These are phyloP conservation scores for Vireo griseus DNA, from an alignment of 2,797 vertebrate genomes.

Conservation along the genomic window DNA sequence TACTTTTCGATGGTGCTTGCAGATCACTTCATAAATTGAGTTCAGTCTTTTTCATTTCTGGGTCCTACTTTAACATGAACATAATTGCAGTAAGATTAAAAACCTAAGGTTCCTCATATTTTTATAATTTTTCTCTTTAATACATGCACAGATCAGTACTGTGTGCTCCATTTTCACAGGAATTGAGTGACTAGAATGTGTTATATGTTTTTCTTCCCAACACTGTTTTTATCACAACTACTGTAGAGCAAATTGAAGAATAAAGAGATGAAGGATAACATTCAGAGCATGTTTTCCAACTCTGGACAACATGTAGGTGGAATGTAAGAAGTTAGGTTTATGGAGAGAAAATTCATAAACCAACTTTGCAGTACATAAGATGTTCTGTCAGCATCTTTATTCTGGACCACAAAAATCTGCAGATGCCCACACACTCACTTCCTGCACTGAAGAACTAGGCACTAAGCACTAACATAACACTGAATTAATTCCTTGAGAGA, in stretches of 20 bases:
- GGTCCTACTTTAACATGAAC: not conserved
- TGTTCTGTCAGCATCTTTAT: not conserved
- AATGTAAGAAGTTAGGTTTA: not conserved
- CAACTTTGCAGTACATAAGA: not conserved
- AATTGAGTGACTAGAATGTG: not conserved
- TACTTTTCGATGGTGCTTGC: not conserved
- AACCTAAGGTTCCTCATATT: not conserved
- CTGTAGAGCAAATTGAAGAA: not conserved
- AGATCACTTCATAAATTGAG: not conserved
- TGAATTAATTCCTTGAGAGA: not conserved
- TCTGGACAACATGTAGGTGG: not conserved
- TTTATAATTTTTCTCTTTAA: not conserved
- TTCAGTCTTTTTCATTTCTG: not conserved
- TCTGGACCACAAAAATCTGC: not conserved
- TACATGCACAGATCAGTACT: not conserved
- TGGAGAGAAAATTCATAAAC: not conserved
- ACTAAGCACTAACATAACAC: accelerated
- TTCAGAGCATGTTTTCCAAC: not conserved
- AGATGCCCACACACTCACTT: not conserved
- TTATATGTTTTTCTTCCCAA: not conserved
- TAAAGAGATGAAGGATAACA: not conserved
- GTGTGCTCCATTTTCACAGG: not conserved
- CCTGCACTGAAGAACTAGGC: not conserved
- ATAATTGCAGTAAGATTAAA: not conserved
- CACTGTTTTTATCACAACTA: not conserved